Evolutionary conservation across 2,888 invertebrate genomes (phyloP).

Genomic region (Scrobipalpa atriplicella): DNA sequence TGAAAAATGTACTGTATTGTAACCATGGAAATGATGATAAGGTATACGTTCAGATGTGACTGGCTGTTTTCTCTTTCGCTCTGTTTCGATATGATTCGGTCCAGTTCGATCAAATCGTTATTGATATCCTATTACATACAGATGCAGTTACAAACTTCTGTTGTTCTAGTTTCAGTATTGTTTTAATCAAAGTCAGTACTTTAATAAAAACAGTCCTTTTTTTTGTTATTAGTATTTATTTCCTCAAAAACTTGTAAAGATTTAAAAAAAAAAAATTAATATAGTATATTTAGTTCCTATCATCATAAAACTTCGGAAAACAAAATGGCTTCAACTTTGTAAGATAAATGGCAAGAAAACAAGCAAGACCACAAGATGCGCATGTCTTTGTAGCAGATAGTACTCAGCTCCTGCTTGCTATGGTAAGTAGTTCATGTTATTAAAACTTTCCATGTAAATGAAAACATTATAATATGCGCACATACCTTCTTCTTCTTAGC

Average conservation of each 20-base stretch:
- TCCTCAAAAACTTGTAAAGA: no score
- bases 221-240: not conserved
- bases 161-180: not conserved
- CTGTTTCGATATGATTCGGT: slow-evolving; percentile 22
- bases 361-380: not conserved
- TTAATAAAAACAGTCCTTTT: no score
- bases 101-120: slow-evolving; percentile 11
- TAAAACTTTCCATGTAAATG: not conserved
- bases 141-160: slow-evolving; percentile 18
- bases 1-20: not conserved
- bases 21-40: not conserved
- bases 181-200: not conserved
- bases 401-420: not conserved
- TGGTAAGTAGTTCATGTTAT: not conserved
- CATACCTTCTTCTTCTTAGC: no score
- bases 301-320: not conserved
- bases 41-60: not conserved
- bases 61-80: slow-evolving; percentile 20
- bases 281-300: not conserved
- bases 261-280: no score
- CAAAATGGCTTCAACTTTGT: slow-evolving; percentile 5
- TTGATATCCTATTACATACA: slow-evolving; percentile 29
- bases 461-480: not conserved
- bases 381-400: slow-evolving; percentile 11
- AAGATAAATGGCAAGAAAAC: not conserved